These are phyloP conservation scores for Tiaroga cobitis DNA, from an alignment of 2,797 vertebrate genomes.

Conservation along the genomic window DNA sequence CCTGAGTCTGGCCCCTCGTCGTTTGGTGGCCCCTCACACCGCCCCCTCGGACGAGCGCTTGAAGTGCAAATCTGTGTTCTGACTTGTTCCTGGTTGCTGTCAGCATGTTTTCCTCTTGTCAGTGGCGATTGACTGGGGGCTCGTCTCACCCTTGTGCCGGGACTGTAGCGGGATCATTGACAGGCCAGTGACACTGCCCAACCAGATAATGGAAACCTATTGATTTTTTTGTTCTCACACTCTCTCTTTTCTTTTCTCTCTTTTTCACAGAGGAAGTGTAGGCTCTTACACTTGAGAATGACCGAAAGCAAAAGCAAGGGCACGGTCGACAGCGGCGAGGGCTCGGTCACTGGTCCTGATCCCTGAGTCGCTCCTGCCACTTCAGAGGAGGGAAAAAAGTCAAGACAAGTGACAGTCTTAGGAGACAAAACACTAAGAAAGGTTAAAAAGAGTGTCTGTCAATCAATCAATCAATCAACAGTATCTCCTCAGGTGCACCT, in stretches of 20 bases:
- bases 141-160: conserved; percentile 74
- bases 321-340: conserved; percentile 42
- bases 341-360: conserved; percentile 71
- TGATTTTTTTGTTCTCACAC: conserved; percentile 84
- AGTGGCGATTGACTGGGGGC: conserved; percentile 90
- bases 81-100: conserved; percentile 92
- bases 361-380: conserved; percentile 66
- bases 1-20: conserved; percentile 70
- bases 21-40: conserved; percentile 78
- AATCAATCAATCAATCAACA: conserved; percentile 38
- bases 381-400: conserved; percentile 54
- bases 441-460: conserved; percentile 58
- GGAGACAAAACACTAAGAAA: conserved; percentile 30
- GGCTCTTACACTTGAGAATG: conserved; percentile 70
- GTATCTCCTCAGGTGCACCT: conserved; percentile 51
- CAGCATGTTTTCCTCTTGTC: conserved; percentile 95
- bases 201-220: conserved; percentile 99
- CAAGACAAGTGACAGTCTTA: conserved; percentile 21
- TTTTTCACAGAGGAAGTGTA: conserved; percentile 55
- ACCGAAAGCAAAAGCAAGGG: conserved; percentile 71
- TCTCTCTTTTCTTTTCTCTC: conserved; percentile 40
- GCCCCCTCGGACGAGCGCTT: conserved; percentile 79
- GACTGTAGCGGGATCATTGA: conserved; percentile 96
- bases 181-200: conserved; percentile 95
- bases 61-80: conserved; percentile 95